Evolutionary conservation across 2,113 vertebrate species (phyloP), one percentile per base, ranked within the genome.

Genomic region (Tinamus guttatus): DNA sequence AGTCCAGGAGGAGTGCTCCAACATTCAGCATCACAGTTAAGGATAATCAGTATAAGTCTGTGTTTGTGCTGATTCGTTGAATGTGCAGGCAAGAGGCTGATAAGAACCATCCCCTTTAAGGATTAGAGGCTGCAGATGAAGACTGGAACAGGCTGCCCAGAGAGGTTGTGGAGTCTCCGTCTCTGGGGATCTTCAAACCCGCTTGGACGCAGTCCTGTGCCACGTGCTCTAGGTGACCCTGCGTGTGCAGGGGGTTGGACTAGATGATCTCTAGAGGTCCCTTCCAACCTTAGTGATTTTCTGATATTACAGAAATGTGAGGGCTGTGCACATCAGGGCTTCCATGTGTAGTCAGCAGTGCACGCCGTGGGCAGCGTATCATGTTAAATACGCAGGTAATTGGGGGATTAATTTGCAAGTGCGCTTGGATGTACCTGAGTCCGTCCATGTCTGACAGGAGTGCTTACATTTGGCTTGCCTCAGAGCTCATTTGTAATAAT

Each of bases 321-420:
- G 32, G 8, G 64, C 13, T 4, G 11, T 24, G 10, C 27, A 5
- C 2, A 59, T 43, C 25, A 34, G 34, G 56, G 56, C 20, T 81
- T 25, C 28, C 1, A 0, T 13, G 1, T 0, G 8, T 70, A 30
- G 20, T 24, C 76, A 24, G 34, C 15, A n/a, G 27, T 32, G 1
- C 0, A 7, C 51, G 0, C 5, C 8, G 25, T 60, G 3, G 52
- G 27, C 49, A 67, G 65, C 47, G 7, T 47, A 16, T 54, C 4
- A 2, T 12, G 5, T 2, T 32, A 11, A 62, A 45, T 21, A 1
- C 8, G 49, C 30, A 49, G 38, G 11, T 8, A 28, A 62, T 1
- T 49, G 56, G 11, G 40, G 41, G 40, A 24, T 47, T 45, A 22
- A 76, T 89, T 30, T 76, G 63, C 74, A 85, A 74, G 11, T 25